These are phyloP conservation scores for Tenthredo scrophulariae DNA, from an alignment of 2,888 invertebrate genomes.

Conservation along the genomic window DNA sequence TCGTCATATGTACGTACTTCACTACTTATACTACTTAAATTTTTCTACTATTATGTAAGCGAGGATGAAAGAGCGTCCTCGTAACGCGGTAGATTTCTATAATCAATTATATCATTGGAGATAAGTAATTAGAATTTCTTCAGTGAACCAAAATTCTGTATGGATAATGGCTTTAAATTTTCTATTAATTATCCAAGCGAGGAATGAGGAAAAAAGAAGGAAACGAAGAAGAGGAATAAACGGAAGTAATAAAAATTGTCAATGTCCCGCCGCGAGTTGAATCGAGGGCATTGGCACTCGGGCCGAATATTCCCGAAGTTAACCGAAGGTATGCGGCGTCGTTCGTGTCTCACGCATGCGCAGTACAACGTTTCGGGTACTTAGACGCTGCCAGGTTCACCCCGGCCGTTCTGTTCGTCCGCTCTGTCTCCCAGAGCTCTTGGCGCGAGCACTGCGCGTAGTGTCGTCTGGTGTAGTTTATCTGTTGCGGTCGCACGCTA, in stretches of 20 bases:
- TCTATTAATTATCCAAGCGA: not conserved
- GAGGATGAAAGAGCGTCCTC: not conserved
- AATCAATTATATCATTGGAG: not conserved
- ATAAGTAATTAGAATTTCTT: not conserved
- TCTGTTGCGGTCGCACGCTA: constrained; percentile 65
- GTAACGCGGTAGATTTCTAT: not conserved
- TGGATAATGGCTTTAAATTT: not conserved
- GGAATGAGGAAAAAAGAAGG: not conserved
- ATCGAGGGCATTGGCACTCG: constrained; percentile 49
- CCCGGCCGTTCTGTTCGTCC: constrained; percentile 63
- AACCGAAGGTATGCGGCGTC: not conserved
- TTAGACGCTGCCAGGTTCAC: constrained; percentile 78
- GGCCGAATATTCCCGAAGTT: not conserved
- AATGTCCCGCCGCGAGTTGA: constrained; percentile 45
- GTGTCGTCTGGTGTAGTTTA: constrained; percentile 63
- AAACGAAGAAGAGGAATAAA: not conserved
- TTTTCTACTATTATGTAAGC: not conserved
- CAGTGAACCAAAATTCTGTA: not conserved
- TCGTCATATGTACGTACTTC: not conserved
- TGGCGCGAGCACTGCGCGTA: constrained; percentile 39
- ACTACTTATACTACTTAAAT: not conserved
- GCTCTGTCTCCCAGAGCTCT: constrained; percentile 51
- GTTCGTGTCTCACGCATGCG: constrained; percentile 80
- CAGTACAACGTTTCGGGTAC: constrained; percentile 81
- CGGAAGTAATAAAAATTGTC: not conserved